Evolutionary conservation across 2,797 vertebrate genomes (phyloP), one percentile per base, ranked within the genome.

Genomic region (Brotula barbata): DNA sequence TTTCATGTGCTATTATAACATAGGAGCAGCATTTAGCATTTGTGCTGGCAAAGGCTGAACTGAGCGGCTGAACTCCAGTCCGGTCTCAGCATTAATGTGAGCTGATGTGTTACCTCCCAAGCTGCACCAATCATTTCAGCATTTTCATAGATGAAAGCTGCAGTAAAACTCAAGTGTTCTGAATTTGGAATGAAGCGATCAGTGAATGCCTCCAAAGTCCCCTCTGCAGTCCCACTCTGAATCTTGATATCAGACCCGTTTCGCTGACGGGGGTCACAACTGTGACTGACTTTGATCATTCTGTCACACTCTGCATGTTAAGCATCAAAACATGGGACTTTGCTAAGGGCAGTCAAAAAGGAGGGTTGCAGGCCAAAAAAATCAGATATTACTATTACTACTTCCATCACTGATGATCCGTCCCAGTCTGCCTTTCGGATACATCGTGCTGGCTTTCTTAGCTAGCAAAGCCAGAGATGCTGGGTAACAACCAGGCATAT

Each of bases 1-100:
- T 85, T 90, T 87, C 78, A 82, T 88, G 76, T 84, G n/a, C 73
- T 70, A 71, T 87, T 89, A 80, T 65, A 73, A 72, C 64, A 52
- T 68, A 50, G 63, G 72, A 67, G 85, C 82, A 79, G 64, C 80
- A 87, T 86, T 73, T 87, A 79, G 64, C 80, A 87, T 86, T 73
- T 87, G 59, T 79, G 78, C 77, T 81, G 59, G 55, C 71, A 55
- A 78, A 77, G 69, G 72, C 81, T 78, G 80, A 87, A 88, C 77
- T 81, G 80, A 88, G 75, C 78, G 54, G 83, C 62, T 83, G 76
- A 85, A 72, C 77, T 68, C 77, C 71, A 87, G 75, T 87, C 83
- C 77, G 75, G 55, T 87, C 74, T 86, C 76, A 82, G 84, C 82
- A 78, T 74, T 84, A 79, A 83, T 66, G 61, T 63, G 36, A 45